phyloP scores from a whole-genome alignment of 1,140 invertebrate species.

The Lepeophtheirus salmonis region DNA sequence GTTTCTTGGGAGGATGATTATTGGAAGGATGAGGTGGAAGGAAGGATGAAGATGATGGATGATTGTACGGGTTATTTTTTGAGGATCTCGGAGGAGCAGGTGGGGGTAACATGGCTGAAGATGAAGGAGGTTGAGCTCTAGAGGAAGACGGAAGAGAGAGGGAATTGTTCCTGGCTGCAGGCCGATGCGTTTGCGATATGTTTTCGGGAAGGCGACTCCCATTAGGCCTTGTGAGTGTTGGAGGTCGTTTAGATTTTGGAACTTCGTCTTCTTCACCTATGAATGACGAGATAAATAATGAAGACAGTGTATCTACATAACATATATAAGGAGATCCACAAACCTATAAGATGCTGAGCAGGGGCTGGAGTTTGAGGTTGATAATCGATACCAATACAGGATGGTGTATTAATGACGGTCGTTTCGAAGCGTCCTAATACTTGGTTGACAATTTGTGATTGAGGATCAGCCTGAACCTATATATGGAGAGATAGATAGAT shows the following conservation, averaged over 20 bases:
- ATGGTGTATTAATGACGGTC: constrained; percentile 6
- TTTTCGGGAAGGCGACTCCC: not conserved
- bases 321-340: not conserved
- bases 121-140: not conserved
- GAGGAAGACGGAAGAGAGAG: not conserved
- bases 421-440: constrained; percentile 9
- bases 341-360: not conserved
- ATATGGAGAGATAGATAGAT: too few relatives aligned
- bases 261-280: constrained; percentile 7
- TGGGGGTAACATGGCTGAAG: too few relatives aligned
- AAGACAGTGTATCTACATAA: not conserved
- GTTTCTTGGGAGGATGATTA: not conserved
- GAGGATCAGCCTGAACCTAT: not conserved
- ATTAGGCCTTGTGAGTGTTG: not conserved
- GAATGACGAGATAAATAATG: too few relatives aligned
- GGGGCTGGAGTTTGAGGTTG: constrained; percentile 13
- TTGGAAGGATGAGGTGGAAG: not conserved
- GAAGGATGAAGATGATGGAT: too few relatives aligned
- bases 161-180: too few relatives aligned
- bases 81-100: too few relatives aligned
- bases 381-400: constrained; percentile 14
- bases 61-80: not conserved
- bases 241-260: not conserved
- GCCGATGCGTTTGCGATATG: not conserved
- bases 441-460: not conserved